Conservation (phyloP, 2,888 invertebrate species). For the Heliothis peltigera region DNA sequence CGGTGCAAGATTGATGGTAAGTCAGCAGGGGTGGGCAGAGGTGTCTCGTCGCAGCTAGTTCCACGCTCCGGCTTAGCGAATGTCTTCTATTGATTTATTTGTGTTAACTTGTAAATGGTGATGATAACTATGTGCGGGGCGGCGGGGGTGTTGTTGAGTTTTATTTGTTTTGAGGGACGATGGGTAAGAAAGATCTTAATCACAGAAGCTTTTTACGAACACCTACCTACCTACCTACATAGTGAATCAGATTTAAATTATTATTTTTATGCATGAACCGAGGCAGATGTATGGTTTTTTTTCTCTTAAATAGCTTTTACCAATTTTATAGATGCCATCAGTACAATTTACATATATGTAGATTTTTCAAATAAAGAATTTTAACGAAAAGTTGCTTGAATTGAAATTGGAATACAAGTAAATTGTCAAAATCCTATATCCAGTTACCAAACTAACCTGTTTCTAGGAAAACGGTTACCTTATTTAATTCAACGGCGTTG, state of each 20-base stretch:
- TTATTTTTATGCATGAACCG: no score
- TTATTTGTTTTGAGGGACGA: slow-evolving; percentile 16
- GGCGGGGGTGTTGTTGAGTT: slow-evolving; percentile 13
- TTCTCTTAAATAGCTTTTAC: no score
- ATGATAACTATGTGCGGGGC: slow-evolving; percentile 18
- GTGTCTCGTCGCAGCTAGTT: slow-evolving; percentile 51
- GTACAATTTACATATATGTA: no score
- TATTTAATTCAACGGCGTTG: neutral
- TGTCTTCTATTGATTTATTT: slow-evolving; percentile 53
- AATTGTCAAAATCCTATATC: no score
- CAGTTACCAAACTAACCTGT: no score
- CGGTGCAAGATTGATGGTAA: slow-evolving; percentile 63
- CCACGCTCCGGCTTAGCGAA: slow-evolving; percentile 37
- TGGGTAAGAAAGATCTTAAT: neutral
- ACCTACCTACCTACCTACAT: no score
- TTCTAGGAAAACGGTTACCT: neutral
- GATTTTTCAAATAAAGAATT: no score
- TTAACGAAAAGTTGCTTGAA: no score
- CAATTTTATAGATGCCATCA: no score
- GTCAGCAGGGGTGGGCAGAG: slow-evolving; percentile 54
- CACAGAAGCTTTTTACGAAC: neutral
- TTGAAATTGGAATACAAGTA: no score
- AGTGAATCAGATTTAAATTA: no score
- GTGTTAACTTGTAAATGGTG: slow-evolving; percentile 48
- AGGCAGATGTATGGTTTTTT: no score